Base-by-base conservation (phyloP, 2,888 invertebrate species). In the Mycalesis mineus region DNA sequence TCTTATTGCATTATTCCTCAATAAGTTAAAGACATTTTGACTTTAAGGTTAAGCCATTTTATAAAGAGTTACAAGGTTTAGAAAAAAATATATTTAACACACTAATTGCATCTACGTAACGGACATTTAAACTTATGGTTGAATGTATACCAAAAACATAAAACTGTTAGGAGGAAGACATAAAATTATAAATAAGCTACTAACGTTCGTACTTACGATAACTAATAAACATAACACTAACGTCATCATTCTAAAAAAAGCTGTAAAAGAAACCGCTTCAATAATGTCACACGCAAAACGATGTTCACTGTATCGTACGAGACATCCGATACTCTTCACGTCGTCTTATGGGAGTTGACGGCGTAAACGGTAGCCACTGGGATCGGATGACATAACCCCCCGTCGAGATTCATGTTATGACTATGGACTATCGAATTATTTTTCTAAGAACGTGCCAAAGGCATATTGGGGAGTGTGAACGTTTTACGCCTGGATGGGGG, bases 331-430 rank as follows among this genome's bases (percentile, higher is more conserved):
- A 81, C 67, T 68, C 65, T 66, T 73, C 74, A 74, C 65, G 68
- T 69, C 58, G 58, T 58, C 60, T 59, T 60, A 70, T 74, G 70
- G 67, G 72, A 74, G 69, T 58, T 66, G 74, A 73, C 74, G 68
- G 78, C 76, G 78, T 80, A 78, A 80, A 85, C 87, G 76, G 88
- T 87, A 86, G 88, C 85, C 64, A 66, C 61, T 67, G 70, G 70
- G 77, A 83, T 87, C 82, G 67, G 69, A 74, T 87, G 82, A 82
- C 86, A 74, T 64, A 67, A 65, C 82, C 86, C 82, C 84, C 83
- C 78, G 82, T 71, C 64, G 79, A 55, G 77, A 56, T 65, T 70
- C 71, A 39, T 29, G 22, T 42, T 50, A 55, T 44, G 41, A 28
- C 42, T 44, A 52, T 57, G 66, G 68, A 67, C 64, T 48, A 67